Evolutionary conservation across 1,140 invertebrate species (phyloP).

Genomic region (Pectinophora gossypiella): DNA sequence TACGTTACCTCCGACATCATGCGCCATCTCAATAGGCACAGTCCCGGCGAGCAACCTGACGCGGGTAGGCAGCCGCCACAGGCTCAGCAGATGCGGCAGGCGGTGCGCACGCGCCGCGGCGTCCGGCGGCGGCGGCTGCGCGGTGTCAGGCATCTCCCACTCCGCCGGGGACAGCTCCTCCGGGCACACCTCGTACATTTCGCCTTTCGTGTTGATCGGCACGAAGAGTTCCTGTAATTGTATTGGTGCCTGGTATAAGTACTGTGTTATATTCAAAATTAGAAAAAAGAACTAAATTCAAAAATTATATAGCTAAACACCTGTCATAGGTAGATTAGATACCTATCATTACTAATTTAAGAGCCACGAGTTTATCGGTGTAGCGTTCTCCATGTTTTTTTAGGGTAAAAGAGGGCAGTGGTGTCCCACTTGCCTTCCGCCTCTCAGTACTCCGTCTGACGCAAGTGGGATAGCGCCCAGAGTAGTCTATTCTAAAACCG

Average conservation of each 20-base stretch:
- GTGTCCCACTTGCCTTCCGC: too few species aligned
- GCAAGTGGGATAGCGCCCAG: too few species aligned
- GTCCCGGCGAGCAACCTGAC: slow-evolving; percentile 75
- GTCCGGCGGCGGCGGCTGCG: slow-evolving; percentile 33
- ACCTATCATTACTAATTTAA: too few species aligned
- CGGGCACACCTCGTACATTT: slow-evolving; percentile 76
- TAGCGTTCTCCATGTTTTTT: too few species aligned
- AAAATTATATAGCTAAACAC: too few species aligned
- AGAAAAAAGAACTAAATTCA: too few species aligned
- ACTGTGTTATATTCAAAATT: too few species aligned
- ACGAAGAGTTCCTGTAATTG: slow-evolving; percentile 77
- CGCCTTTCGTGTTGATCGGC: slow-evolving; percentile 77
- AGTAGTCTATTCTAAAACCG: too few species aligned
- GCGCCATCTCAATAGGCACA: slow-evolving; percentile 74
- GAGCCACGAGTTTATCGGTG: too few species aligned
- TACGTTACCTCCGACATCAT: slow-evolving; percentile 77
- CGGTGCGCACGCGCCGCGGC: slow-evolving; percentile 47
- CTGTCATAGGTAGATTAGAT: too few species aligned
- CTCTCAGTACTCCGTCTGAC: too few species aligned
- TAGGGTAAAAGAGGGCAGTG: too few species aligned
- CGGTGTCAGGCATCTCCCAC: slow-evolving; percentile 39
- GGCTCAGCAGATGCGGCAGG: slow-evolving; percentile 57
- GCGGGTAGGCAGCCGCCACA: slow-evolving; percentile 72
- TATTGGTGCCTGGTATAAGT: neutral
- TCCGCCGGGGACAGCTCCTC: slow-evolving; percentile 71